Base-by-base conservation (phyloP, 1,140 invertebrate species). In the Atta cephalotes region DNA sequence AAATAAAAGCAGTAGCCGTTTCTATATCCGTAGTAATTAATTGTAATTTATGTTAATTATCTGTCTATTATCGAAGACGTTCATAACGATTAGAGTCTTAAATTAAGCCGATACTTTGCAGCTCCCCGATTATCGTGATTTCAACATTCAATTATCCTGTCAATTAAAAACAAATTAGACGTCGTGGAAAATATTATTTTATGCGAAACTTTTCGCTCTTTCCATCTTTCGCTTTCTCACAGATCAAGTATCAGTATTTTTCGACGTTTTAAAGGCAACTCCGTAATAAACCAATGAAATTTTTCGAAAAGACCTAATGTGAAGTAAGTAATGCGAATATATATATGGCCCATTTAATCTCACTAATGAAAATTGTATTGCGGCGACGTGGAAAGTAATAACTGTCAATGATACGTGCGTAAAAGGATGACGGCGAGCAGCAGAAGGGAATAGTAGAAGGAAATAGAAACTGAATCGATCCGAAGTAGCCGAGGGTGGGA, bases 381-480 rank as follows among this genome's bases (percentile, higher is more conserved):
- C 74, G 18, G 51, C 28, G 16, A 45, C 14, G 82, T 60, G 45
- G 18, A 79, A 66, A 49, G 76, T 80, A 79, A 85, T 80, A 85
- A 85, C 76, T 60, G 49, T 66, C 62, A 56, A 78, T 74, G 80
- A 3, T 74, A 60, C 56, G 80, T 74, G 68, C 39, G 39, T 76
- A 76, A 84, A 76, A 84, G 45, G n/a, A 72, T 81, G 65, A 70
- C 62, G 28, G 21, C 25, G 76, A n/a, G 35, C 1, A 18, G 31
- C 14, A 10, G 77, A 21, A 39, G 49, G 16, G 18, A 25, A 25
- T 25, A 31, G 56, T 60, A n/a, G 51, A 63, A 84, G 68, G 53
- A 84, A 84, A 84, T 63, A 35, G 68, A 70, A 82, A 45, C 7
- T 9, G 68, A 84, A 84, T 84, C 80, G 80, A 84, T 76, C 58